These are phyloP conservation scores for Pedionomus torquatus DNA, from an alignment of 2,113 vertebrate species.

Conservation along the genomic window DNA sequence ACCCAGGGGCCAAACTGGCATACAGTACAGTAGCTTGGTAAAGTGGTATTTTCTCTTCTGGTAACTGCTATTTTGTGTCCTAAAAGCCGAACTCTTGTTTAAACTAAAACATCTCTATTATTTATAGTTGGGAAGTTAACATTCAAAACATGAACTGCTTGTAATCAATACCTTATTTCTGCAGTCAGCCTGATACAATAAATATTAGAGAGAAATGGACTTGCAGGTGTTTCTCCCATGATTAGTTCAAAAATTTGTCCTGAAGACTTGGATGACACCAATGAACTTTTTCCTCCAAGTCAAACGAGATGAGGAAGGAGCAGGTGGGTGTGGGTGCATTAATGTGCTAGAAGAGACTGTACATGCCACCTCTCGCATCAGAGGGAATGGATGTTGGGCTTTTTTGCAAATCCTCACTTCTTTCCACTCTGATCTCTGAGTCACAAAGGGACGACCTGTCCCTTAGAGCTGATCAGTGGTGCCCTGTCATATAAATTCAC, in stretches of 20 bases:
- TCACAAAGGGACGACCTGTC: background rate
- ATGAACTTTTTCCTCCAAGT: background rate
- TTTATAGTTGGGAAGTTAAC: background rate
- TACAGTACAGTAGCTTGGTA: background rate
- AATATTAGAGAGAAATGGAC: background rate
- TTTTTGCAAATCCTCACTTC: background rate
- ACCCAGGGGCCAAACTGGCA: background rate
- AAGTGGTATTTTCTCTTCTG: background rate
- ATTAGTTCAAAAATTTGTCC: background rate
- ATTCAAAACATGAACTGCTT: background rate
- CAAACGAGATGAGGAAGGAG: background rate
- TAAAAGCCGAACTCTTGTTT: background rate
- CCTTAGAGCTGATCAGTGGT: background rate
- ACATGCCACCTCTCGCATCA: background rate
- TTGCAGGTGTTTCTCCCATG: background rate
- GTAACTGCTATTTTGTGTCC: background rate
- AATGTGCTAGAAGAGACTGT: background rate
- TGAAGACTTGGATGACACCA: background rate
- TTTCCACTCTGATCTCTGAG: background rate
- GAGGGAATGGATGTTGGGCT: background rate
- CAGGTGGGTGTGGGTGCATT: background rate
- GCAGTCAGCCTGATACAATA: background rate
- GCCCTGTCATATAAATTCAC: background rate
- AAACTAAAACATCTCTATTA: background rate
- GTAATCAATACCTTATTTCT: background rate